Base-by-base conservation (phyloP, 2,888 invertebrate species). In the Drosophila testacea region DNA sequence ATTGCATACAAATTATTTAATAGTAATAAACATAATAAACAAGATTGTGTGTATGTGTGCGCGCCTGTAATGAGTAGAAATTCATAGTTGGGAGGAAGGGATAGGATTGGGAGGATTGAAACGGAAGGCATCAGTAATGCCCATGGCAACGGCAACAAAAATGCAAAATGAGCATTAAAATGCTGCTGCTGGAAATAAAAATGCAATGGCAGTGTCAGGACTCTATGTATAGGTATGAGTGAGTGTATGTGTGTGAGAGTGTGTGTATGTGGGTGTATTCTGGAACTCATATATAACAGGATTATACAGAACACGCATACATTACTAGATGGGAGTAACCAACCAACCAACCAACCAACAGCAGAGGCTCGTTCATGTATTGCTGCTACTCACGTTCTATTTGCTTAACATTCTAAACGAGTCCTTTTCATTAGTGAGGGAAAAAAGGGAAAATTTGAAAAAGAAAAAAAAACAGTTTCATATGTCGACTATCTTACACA, bases 351-450 rank as follows among this genome's bases (percentile, higher is more conserved):
- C 42, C 55, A 60, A 34, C 48, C 46, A 56, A 56, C 44, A 56
- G 44, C 59, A 55, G 28, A 38, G 63, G 67, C 50, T 57, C 64
- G 57, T 64, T 74, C 64, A 46, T 64, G 32, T 77, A 69, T 77
- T 73, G 65, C 79, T 79, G 82, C 88, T 82, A 81, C 88, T 85
- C 86, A 88, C 81, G 88, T 86, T 73, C 86, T 89, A 83, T 86
- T 86, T 86, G 89, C 83, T 88, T 89, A 89, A 81, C 80, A 85
- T 89, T 89, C 86, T 88, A 85, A 89, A 77, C 83, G 89, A 88
- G 89, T 79, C 81, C 83, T 77, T 88, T 89, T 88, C 89, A 85
- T 89, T 89, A 82, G 88, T 74, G 79, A 67, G 55, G 62, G 67
- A 54, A 64, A 41, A 56, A 57, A 62, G 44, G 38, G 59, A 36